Evolutionary conservation across 1,140 invertebrate genomes (phyloP).

Genomic region (Bicyclus anynana): DNA sequence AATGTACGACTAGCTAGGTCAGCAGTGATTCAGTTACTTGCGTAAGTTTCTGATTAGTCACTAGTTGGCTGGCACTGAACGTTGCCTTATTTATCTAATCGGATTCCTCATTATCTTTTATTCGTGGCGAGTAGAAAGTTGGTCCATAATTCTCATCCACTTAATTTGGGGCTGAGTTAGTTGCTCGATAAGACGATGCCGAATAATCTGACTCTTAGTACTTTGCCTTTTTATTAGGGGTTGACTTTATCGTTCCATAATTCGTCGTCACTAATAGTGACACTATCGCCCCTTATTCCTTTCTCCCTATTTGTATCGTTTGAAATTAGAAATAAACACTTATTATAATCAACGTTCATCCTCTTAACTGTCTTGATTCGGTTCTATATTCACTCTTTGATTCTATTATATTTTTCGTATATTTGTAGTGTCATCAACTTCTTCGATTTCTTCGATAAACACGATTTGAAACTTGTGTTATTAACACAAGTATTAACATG

Average conservation of each 20-base stretch:
- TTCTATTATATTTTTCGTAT: too few species aligned
- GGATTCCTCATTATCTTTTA: conserved; percentile 68
- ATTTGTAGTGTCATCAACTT: too few species aligned
- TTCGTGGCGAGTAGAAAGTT: conserved; percentile 61
- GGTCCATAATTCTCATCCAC: conserved; percentile 65
- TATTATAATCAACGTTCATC: too few species aligned
- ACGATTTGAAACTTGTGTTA: too few species aligned
- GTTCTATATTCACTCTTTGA: too few species aligned
- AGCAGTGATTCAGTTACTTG: conserved; percentile 16
- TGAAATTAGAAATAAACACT: too few species aligned
- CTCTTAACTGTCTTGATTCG: too few species aligned
- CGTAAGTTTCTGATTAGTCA: conserved; percentile 25
- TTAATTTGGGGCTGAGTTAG: conserved; percentile 65
- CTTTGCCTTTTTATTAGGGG: conserved; percentile 62
- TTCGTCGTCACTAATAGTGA: conserved; percentile 46
- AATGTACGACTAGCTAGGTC: not conserved
- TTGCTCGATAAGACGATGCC: conserved; percentile 59
- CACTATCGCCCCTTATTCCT: conserved; percentile 53
- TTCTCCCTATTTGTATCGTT: conserved; percentile 3
- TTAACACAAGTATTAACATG: too few species aligned
- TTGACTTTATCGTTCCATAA: conserved; percentile 55
- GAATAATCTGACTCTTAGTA: conserved; percentile 62
- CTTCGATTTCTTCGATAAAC: too few species aligned
- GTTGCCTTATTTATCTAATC: conserved; percentile 60
- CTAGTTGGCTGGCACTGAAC: conserved; percentile 10